phyloP scores from a whole-genome alignment of 2,113 vertebrate genomes.

The Forbesichthys agassizii region DNA sequence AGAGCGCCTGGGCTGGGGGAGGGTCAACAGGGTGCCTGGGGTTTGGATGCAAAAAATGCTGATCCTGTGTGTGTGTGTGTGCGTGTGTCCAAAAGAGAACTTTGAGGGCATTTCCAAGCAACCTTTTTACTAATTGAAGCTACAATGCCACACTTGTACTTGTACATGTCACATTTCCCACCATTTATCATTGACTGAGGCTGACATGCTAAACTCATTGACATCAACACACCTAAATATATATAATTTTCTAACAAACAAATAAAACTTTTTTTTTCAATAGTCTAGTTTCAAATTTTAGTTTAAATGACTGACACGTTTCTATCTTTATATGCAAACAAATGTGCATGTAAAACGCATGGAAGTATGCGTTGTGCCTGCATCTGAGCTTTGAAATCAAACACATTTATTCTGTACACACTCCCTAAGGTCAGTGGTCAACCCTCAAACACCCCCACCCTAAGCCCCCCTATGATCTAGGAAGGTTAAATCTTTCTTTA shows the following conservation, averaged over 20 bases:
- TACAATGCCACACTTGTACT: too few relatives aligned
- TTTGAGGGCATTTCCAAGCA: constrained; percentile 26
- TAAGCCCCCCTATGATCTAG: constrained; percentile 8
- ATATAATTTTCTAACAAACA: too few relatives aligned
- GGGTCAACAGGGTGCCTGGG: constrained; percentile 38
- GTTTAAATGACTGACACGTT: too few relatives aligned
- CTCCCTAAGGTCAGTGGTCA: constrained; percentile 53
- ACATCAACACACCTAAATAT: too few relatives aligned
- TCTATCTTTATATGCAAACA: constrained; percentile 22
- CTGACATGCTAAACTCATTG: too few relatives aligned
- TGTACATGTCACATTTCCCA: too few relatives aligned
- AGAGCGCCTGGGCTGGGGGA: constrained; percentile 57
- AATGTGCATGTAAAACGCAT: constrained; percentile 22
- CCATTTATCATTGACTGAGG: too few relatives aligned
- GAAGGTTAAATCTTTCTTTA: constrained; percentile 77
- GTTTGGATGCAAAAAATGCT: constrained; percentile 44
- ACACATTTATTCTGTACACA: constrained; percentile 68
- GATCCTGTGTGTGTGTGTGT: constrained; percentile 14
- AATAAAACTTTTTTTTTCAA: too few relatives aligned
- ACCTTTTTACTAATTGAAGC: too few relatives aligned
- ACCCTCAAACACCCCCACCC: constrained; percentile 33
- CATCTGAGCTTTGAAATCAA: constrained; percentile 52
- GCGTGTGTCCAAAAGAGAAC: not conserved
- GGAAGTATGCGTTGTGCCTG: constrained; percentile 36
- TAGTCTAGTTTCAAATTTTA: too few relatives aligned